Evolutionary conservation across 2,113 vertebrate species (phyloP).

Genomic region (Raphicerus campestris): DNA sequence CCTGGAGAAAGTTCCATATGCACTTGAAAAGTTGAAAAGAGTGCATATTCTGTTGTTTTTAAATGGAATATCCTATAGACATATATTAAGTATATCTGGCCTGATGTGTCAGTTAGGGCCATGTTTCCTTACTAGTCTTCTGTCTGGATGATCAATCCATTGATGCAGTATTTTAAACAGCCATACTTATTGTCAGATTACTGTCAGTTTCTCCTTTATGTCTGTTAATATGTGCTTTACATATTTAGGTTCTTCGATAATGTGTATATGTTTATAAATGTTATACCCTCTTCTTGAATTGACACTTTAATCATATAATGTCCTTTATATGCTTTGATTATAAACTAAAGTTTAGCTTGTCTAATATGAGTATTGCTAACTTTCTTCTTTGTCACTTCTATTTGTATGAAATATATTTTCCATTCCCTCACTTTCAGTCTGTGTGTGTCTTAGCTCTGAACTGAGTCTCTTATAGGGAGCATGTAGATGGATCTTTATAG

Average conservation of each 20-base stretch:
- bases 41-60: neutral
- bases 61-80: neutral
- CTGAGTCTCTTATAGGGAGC: neutral
- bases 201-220: neutral
- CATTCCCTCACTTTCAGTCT: neutral
- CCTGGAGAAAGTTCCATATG: neutral
- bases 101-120: neutral
- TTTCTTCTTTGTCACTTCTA: neutral
- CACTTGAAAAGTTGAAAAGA: neutral
- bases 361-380: neutral
- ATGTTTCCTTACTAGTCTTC: neutral
- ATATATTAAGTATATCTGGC: neutral
- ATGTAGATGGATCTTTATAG: neutral
- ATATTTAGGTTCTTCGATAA: neutral
- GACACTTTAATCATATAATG: neutral
- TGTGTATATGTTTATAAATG: neutral
- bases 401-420: neutral
- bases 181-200: neutral
- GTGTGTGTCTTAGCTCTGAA: neutral
- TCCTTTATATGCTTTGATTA: neutral
- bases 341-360: neutral
- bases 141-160: neutral
- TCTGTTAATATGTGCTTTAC: neutral
- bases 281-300: neutral
- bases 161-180: neutral